Base-by-base conservation (phyloP, 1,140 invertebrate species). In the Zophobas atratus region DNA sequence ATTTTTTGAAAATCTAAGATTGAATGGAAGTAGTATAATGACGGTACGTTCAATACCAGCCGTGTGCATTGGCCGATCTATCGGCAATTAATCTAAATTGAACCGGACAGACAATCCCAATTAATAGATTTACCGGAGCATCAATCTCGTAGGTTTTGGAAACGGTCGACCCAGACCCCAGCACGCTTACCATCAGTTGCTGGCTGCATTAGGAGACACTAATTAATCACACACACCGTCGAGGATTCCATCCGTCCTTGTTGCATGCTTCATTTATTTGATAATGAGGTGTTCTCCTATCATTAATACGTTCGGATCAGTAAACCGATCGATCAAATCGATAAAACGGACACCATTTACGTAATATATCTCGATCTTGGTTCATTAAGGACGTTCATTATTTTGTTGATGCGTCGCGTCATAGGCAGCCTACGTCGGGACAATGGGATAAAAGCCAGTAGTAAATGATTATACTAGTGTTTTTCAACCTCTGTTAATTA, bases 61-160 rank as follows among this genome's bases (percentile, higher is more conserved):
- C 48, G 75, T 63, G 8, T 72, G 48, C 56, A 63, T 60, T 48
- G 72, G 56, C 48, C 60, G 57, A 76, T 74, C 77, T 82, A 82
- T 82, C 82, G 77, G 80, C 80, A 82, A 82, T 82, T 82, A 81
- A 82, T 82, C 82, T 82, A 81, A 81, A 82, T 82, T 80, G 80
- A 82, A 81, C 75, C 77, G 73, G 82, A 82, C 82, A 80, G 80
- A 81, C 79, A 79, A 77, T 80, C 77, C 79, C 80, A 82, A 80
- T 82, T 81, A 81, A 81, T 80, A 82, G 82, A 82, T 80, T 78
- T 36, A 75, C 55, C 70, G 41, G 53, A 51, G 56, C 77, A 75
- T 78, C 77, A 60, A 63, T 70, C 75, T 76, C 63, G 49, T 33
- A 34, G 49, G 39, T 73, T 55, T 55, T 73, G 49, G 20, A 67